Conservation (phyloP, 1,140 invertebrate species). For the Eumeta japonica region DNA sequence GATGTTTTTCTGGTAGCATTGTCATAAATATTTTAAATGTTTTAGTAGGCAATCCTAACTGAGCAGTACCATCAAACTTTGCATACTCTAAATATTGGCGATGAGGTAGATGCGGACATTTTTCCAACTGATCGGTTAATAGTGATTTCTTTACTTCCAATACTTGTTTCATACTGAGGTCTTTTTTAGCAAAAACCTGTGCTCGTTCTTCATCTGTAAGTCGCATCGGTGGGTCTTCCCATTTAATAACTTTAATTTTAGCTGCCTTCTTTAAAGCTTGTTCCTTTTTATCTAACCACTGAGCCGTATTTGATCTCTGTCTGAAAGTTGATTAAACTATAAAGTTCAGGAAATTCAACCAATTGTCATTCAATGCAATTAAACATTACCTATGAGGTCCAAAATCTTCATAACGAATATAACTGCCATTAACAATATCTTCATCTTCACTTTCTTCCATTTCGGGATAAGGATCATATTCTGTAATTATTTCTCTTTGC, state of each 20-base stretch:
- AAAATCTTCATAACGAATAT: constrained; percentile 69
- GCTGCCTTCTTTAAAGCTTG: constrained; percentile 77
- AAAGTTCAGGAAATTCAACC: neutral
- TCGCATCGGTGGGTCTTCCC: constrained; percentile 62
- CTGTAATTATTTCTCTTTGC: constrained; percentile 55
- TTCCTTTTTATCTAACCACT: constrained; percentile 85
- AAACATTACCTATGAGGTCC: constrained; percentile 63
- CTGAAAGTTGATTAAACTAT: constrained; percentile 29
- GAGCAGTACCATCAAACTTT: constrained; percentile 86
- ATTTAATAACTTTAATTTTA: constrained; percentile 77
- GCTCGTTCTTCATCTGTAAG: constrained; percentile 62
- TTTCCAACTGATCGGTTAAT: constrained; percentile 72
- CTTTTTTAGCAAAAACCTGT: constrained; percentile 68
- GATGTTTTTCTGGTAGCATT: constrained; percentile 76
- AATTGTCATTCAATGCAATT: neutral
- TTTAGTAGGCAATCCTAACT: constrained; percentile 73
- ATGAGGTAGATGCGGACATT: constrained; percentile 70
- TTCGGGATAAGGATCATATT: constrained; percentile 71
- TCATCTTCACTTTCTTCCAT: constrained; percentile 76
- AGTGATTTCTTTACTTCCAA: constrained; percentile 57
- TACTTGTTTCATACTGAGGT: constrained; percentile 33
- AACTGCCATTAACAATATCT: constrained; percentile 59
- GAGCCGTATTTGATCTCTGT: constrained; percentile 84
- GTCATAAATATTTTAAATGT: constrained; percentile 85
- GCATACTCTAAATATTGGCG: constrained; percentile 89